These are phyloP conservation scores for Dascillus cervinus DNA, from an alignment of 2,888 invertebrate genomes.

Conservation along the genomic window DNA sequence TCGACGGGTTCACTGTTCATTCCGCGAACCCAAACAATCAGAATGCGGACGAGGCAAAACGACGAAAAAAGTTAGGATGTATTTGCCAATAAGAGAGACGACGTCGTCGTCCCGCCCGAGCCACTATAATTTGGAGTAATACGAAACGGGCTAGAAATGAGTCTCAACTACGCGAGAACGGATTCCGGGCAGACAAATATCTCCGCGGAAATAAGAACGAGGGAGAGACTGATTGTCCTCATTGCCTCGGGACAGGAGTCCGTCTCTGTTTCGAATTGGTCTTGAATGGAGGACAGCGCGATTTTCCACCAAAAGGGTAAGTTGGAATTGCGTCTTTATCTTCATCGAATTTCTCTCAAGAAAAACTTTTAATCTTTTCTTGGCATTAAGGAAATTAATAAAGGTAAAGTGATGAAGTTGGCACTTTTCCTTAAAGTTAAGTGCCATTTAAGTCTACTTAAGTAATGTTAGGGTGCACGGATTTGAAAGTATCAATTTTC, in stretches of 20 bases:
- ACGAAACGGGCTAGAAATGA: slow-evolving; percentile 31
- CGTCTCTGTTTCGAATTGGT: slow-evolving; percentile 34
- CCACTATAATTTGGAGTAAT: slow-evolving; percentile 30
- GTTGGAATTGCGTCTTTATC: not conserved
- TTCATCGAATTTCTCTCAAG: not conserved
- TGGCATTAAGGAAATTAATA: too few relatives aligned
- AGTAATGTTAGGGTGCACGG: too few relatives aligned
- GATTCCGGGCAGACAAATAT: slow-evolving; percentile 35
- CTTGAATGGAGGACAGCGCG: slow-evolving; percentile 18
- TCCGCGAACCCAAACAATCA: slow-evolving; percentile 17
- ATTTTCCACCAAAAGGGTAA: slow-evolving; percentile 27
- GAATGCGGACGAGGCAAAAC: too few relatives aligned
- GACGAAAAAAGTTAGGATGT: slow-evolving; percentile 10
- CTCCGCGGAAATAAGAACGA: slow-evolving; percentile 37
- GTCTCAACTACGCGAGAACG: slow-evolving; percentile 31
- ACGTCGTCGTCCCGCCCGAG: slow-evolving; percentile 19
- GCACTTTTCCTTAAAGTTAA: too few relatives aligned
- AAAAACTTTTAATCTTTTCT: too few relatives aligned
- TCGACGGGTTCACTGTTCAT: slow-evolving; percentile 6
- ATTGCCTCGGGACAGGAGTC: slow-evolving; percentile 40
- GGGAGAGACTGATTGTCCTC: slow-evolving; percentile 42
- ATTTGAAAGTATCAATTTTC: too few relatives aligned
- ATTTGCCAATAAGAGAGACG: slow-evolving; percentile 19
- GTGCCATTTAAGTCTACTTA: too few relatives aligned
- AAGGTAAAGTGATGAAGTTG: too few relatives aligned